phyloP scores from a whole-genome alignment of 1,140 invertebrate species.

The Hylyphantes graminicola region DNA sequence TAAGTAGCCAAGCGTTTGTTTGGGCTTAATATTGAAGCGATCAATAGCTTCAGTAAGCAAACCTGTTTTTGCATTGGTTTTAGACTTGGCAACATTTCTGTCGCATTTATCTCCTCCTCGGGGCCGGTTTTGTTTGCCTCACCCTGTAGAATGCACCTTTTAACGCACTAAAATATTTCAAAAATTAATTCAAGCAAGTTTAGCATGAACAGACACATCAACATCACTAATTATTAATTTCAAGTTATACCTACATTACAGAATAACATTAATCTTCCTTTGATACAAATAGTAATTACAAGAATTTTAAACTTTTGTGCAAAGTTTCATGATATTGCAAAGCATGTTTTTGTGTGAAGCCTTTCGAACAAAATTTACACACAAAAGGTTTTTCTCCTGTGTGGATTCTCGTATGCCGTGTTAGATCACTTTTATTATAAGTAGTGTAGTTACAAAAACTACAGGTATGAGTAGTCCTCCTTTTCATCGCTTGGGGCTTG shows the following conservation, averaged over 20 bases:
- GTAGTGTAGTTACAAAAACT: conserved; percentile 28
- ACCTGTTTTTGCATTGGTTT: too few relatives aligned
- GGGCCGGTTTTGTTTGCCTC: too few relatives aligned
- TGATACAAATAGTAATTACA: background rate
- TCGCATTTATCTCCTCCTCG: too few relatives aligned
- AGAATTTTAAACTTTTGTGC: conserved; percentile 8
- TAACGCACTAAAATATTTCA: background rate
- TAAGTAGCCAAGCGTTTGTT: too few relatives aligned
- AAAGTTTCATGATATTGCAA: conserved; percentile 75
- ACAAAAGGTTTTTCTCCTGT: conserved; percentile 66
- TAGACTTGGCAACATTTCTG: too few relatives aligned
- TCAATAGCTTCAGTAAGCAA: too few relatives aligned
- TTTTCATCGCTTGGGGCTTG: background rate
- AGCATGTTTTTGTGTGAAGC: conserved; percentile 67
- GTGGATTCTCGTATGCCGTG: background rate
- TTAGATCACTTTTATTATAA: conserved; percentile 3
- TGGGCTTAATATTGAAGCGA: too few relatives aligned
- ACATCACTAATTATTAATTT: background rate
- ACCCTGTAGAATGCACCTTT: too few relatives aligned
- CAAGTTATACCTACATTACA: background rate
- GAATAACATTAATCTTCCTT: background rate
- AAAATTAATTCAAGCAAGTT: background rate
- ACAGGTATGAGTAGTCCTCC: conserved; percentile 54
- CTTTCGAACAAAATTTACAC: conserved; percentile 69
- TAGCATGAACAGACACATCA: background rate